A percentile compares a stretch with the other conserved stretches of the same genome.
These are phyloP conservation scores for Gambusia affinis DNA, from an alignment of 2,113 vertebrate genomes.

Conservation along the genomic window DNA sequence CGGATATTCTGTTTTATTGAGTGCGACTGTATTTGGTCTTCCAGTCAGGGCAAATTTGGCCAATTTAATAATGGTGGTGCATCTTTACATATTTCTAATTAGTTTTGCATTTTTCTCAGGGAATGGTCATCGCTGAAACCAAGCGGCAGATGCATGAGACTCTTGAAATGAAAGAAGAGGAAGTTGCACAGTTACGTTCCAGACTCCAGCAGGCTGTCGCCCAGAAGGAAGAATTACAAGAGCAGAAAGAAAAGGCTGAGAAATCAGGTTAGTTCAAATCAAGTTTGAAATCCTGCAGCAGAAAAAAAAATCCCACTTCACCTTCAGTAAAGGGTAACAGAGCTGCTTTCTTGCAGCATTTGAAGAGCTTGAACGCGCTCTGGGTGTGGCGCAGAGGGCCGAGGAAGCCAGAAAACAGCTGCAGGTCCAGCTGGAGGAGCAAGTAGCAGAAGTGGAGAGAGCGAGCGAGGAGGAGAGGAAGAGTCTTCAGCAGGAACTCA, in stretches of 20 bases:
- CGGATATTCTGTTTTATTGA: too few species aligned
- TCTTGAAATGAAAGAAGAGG: slow-evolving; percentile 95
- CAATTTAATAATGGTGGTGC: neutral
- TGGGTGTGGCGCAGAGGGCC: slow-evolving; percentile 87
- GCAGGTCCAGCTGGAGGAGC: slow-evolving; percentile 90
- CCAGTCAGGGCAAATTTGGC: neutral
- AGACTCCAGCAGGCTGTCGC: slow-evolving; percentile 83
- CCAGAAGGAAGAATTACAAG: slow-evolving; percentile 88
- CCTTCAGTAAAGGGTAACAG: neutral
- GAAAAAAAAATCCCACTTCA: neutral
- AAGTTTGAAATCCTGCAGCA: neutral
- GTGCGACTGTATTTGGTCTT: too few species aligned
- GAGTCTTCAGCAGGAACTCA: slow-evolving; percentile 89
- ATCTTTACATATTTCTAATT: neutral
- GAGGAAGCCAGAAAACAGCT: slow-evolving; percentile 90
- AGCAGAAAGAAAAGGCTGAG: slow-evolving; percentile 95
- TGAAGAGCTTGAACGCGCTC: slow-evolving; percentile 92
- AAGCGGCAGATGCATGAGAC: slow-evolving; percentile 98
- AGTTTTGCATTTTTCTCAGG: slow-evolving; percentile 75
- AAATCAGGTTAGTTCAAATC: slow-evolving; percentile 85
- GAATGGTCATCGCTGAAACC: slow-evolving; percentile 97
- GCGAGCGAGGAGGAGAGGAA: slow-evolving; percentile 88
- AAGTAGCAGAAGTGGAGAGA: slow-evolving; percentile 86
- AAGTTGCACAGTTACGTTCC: slow-evolving; percentile 87
- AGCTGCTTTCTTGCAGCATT: slow-evolving; percentile 80